phyloP scores from a whole-genome alignment of 2,113 vertebrate species.

The Chaetura pelagica region DNA sequence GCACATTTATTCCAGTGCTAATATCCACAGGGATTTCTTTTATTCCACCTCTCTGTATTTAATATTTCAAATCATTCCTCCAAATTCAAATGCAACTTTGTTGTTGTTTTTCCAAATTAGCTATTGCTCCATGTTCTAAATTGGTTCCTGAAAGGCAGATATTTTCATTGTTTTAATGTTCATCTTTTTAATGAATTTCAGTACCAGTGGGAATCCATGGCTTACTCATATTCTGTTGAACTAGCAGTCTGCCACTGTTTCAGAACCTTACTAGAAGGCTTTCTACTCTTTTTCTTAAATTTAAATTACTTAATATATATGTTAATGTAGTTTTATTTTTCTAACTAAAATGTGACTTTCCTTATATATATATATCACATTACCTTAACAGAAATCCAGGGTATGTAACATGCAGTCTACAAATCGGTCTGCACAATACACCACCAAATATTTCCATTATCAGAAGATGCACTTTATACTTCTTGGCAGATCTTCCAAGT shows the following conservation, averaged over 20 bases:
- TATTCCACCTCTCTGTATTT: conserved; percentile 33
- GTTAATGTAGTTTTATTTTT: conserved; percentile 62
- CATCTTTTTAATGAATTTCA: conserved; percentile 36
- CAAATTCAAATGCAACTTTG: conserved; percentile 25
- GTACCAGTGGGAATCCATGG: conserved; percentile 1
- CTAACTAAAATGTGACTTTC: conserved; percentile 42
- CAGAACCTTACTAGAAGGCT: conserved; percentile 47
- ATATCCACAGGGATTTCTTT: conserved; percentile 22
- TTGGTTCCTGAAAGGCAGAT: conserved; percentile 46
- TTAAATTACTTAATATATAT: conserved; percentile 61
- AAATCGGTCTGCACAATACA: conserved; percentile 38
- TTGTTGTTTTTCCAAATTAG: conserved; percentile 32
- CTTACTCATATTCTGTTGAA: conserved; percentile 17
- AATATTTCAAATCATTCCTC: conserved; percentile 44
- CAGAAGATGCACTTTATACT: not conserved
- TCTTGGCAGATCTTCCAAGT: not conserved
- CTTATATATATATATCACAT: conserved; percentile 7
- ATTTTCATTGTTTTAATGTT: conserved; percentile 38
- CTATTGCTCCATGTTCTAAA: conserved; percentile 38
- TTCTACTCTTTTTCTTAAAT: conserved; percentile 47
- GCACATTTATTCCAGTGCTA: conserved; percentile 7
- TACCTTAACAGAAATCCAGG: conserved; percentile 18
- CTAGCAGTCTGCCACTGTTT: conserved; percentile 44
- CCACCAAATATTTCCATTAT: not conserved
- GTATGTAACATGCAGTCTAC: conserved; percentile 31